Base-by-base conservation (phyloP, 2,888 invertebrate genomes). In the Ichneumoninae sp. region DNA sequence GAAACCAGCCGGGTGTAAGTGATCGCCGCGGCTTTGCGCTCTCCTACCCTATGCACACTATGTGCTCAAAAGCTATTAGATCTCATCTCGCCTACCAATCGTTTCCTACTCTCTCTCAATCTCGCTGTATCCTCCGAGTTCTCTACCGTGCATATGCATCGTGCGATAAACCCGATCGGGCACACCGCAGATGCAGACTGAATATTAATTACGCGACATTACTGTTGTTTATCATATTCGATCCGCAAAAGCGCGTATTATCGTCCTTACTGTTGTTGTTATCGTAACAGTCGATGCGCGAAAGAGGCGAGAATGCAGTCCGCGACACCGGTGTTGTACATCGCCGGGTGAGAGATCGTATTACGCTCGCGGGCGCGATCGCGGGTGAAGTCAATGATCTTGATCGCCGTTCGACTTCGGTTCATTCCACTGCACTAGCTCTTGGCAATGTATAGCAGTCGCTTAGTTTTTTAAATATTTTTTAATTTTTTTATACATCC, bases 381-480 rank as follows among this genome's bases (percentile, higher is more conserved):
- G 83, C 80, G 63, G 73, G 76, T 73, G 76, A 77, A 86, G 86
- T 87, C 87, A 85, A 87, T 83, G 85, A 87, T 87, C 87, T 86
- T 85, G 83, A 87, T 87, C 87, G 22, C 69, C 77, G 81, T 75
- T 79, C 81, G 82, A 85, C 85, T 86, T 83, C 84, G 68, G 73
- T 63, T 13, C 63, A 63, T 33, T 33, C 33, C 63, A n/a, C 30
- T 60, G 60, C 63, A 63, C 6, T n/a, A 16, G n/a, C 52, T 30
- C 30, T 33, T 30, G 16, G 2, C 16, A n/a, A 30, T 33, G 16
- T 63, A 63, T 33, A 63, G 13, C 22, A 30, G 22, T 10, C 30
- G 30, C n/a, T 10, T 10, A 8, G 40, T 40, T 52, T 52, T 54
- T 54, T 19, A 6, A 19, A 22, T 19, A 19, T 22, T 22, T 22